Percentiles rank a stretch among this genome's conserved stretches.
Evolutionary conservation across 2,888 invertebrate genomes (phyloP).

Genomic region (Hirudinaria manillensis): DNA sequence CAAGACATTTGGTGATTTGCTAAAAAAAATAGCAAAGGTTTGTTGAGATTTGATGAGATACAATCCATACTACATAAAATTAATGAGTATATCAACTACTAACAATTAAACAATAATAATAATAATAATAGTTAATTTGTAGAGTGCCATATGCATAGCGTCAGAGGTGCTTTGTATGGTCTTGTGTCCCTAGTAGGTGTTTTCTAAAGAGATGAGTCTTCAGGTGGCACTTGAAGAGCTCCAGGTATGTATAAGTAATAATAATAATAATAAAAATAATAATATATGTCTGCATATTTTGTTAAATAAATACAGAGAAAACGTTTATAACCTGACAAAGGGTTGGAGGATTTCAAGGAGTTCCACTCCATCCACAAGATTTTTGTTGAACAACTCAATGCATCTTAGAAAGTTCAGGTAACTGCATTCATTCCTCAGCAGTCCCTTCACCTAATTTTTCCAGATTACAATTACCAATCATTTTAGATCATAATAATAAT

Average conservation of each 20-base stretch:
- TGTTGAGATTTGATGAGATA: not conserved
- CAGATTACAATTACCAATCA: not conserved
- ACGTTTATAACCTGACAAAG: slow-evolving; percentile 65
- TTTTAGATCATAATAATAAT: slow-evolving; percentile 4
- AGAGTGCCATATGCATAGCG: too few species aligned
- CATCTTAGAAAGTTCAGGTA: slow-evolving; percentile 93
- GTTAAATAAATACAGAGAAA: not conserved
- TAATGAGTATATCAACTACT: not conserved
- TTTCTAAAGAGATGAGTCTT: too few species aligned
- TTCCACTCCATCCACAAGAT: slow-evolving; percentile 73
- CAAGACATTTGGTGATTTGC: slow-evolving; percentile 7
- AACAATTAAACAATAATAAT: too few species aligned
- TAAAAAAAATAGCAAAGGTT: not conserved
- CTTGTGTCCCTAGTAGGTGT: too few species aligned
- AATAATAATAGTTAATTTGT: too few species aligned
- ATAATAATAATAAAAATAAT: not conserved
- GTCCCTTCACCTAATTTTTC: slow-evolving; percentile 28
- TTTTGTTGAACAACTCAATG: slow-evolving; percentile 80
- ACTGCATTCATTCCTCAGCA: slow-evolving; percentile 65
- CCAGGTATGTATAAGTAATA: not conserved
- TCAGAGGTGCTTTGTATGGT: too few species aligned
- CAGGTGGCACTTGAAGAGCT: too few species aligned
- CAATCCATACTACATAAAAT: not conserved
- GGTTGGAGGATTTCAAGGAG: slow-evolving; percentile 78
- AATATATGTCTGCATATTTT: not conserved